A percentile compares a stretch with the other conserved stretches of the same genome.
Conservation (phyloP, 2,888 invertebrate genomes). For the Dynastes tityus region DNA sequence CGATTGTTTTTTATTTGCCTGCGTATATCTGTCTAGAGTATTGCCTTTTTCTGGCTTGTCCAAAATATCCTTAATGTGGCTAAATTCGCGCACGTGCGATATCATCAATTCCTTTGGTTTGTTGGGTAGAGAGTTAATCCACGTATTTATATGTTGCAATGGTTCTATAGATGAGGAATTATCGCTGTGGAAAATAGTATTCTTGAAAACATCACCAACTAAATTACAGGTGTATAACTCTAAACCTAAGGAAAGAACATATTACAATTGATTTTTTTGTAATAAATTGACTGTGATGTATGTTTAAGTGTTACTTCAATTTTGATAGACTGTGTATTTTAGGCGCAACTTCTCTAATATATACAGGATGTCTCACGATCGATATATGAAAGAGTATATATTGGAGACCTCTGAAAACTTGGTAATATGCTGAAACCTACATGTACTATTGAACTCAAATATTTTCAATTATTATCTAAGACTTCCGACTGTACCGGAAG, state of each 20-base stretch:
- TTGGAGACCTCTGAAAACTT: too few relatives aligned
- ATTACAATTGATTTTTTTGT: too few relatives aligned
- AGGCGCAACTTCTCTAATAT: too few relatives aligned
- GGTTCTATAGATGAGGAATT: conserved; percentile 10
- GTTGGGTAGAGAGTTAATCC: conserved; percentile 44
- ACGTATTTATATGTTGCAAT: conserved; percentile 25
- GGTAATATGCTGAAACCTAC: too few relatives aligned
- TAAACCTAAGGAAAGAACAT: conserved; percentile 28
- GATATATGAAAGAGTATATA: too few relatives aligned
- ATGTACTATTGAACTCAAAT: too few relatives aligned
- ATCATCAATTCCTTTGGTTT: conserved; percentile 22
- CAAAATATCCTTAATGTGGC: conserved; percentile 33
- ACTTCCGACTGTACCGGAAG: too few relatives aligned
- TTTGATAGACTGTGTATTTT: too few relatives aligned
- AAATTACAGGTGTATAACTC: conserved; percentile 47
- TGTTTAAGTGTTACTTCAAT: too few relatives aligned
- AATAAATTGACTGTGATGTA: too few relatives aligned
- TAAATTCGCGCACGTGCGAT: conserved; percentile 44
- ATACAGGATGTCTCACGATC: too few relatives aligned
- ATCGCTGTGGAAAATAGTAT: neutral
- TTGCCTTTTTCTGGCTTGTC: conserved; percentile 9
- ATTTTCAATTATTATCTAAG: too few relatives aligned
- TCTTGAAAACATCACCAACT: conserved; percentile 49
- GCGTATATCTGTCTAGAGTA: conserved; percentile 32
- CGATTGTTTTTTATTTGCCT: conserved; percentile 34